phyloP scores from a whole-genome alignment of 1,140 invertebrate species.

The Adelges cooleyi region DNA sequence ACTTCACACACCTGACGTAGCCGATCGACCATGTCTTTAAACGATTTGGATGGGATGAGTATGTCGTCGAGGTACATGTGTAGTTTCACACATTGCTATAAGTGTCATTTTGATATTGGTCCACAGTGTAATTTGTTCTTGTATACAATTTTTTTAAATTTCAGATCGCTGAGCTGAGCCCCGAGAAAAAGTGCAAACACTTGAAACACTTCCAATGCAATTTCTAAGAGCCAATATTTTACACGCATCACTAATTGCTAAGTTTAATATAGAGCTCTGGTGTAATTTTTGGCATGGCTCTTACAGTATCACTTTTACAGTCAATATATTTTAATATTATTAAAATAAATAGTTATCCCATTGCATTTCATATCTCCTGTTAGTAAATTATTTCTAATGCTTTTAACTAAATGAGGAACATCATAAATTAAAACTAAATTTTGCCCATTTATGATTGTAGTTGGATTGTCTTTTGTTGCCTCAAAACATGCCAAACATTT shows the following conservation, averaged over 20 bases:
- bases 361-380: not conserved
- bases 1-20: too few species aligned
- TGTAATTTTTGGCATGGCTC: not conserved
- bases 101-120: not conserved
- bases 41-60: too few species aligned
- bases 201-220: not conserved
- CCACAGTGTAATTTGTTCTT: not conserved
- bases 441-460: not conserved
- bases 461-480: not conserved
- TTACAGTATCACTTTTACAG: not conserved
- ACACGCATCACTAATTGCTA: not conserved
- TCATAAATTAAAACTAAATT: not conserved
- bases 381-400: not conserved
- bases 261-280: not conserved
- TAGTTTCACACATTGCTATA: not conserved
- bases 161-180: not conserved
- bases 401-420: not conserved
- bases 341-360: not conserved
- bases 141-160: conserved; percentile 4
- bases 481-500: not conserved
- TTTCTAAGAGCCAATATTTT: not conserved
- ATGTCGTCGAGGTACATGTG: too few species aligned
- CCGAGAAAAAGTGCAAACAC: conserved; percentile 4
- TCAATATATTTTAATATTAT: not conserved
- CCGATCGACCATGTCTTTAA: too few species aligned